Evolutionary conservation across 1,140 invertebrate genomes (phyloP).

Genomic region (Triops cancriformis): DNA sequence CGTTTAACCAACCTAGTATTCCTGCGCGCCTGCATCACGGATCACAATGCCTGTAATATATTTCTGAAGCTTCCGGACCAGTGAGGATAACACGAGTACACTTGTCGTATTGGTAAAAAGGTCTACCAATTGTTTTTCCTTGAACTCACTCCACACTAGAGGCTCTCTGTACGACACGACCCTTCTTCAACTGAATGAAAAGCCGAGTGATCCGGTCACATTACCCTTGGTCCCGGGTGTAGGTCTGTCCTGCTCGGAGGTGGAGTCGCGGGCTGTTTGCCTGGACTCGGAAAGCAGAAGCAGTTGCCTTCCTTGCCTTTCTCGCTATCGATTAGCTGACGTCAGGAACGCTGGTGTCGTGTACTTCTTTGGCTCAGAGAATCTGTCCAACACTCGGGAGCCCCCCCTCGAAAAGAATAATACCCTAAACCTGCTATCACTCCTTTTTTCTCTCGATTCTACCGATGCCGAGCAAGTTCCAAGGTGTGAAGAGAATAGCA

Average conservation of each 20-base stretch:
- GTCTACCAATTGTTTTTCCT: no score
- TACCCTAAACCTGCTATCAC: neutral
- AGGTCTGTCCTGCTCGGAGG: neutral
- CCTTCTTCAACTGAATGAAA: no score
- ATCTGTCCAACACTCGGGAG: neutral
- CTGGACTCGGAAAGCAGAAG: neutral
- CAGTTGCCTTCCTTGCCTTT: conserved; percentile 8
- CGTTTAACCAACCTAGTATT: no score
- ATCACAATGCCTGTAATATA: no score
- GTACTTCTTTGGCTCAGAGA: neutral
- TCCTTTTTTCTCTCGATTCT: neutral
- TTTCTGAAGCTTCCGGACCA: no score
- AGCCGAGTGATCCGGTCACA: neutral
- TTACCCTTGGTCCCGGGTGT: neutral
- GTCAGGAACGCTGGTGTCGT: neutral
- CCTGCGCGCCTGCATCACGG: no score
- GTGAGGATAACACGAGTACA: no score
- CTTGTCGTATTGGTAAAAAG: no score
- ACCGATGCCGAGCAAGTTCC: neutral
- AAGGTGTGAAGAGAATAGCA: neutral
- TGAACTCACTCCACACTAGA: no score
- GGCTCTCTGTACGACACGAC: no score
- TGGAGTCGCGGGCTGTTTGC: neutral
- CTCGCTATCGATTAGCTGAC: conserved; percentile 9
- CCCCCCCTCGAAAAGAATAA: neutral